Base-by-base conservation (phyloP, 1,140 invertebrate genomes). In the Trachymyrmex cornetzi region DNA sequence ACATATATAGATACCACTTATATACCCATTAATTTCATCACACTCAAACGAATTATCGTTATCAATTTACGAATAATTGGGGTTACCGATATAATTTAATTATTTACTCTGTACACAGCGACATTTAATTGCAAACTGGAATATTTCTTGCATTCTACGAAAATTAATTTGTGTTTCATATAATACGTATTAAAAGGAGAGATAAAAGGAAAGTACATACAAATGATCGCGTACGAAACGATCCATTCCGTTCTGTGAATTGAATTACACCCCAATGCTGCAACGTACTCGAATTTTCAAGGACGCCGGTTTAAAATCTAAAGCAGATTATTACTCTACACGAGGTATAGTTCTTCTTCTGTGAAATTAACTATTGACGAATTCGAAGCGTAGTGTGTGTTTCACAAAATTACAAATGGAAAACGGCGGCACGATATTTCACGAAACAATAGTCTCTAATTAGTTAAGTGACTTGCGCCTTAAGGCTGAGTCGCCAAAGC, bases 391-490 rank as follows among this genome's bases (percentile, higher is more conserved):
- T 38, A 67, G 69, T 66, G 77, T 87, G 82, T 89, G 77, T 88
- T 75, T 71, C 80, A 69, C 53, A 66, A 92, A 92, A 94, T 94
- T 91, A 91, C 88, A 80, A 85, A 89, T 82, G 66, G 55, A 85
- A 80, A 85, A 85, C 84, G 90, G 89, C 66, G 92, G 87, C 88
- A 90, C 75, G 89, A 92, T 91, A 93, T 93, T 93, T 93, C 92
- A 82, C 72, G 91, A 92, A 79, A 95, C 94, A 94, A 94, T 95
- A 87, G 90, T 86, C 75, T 87, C 92, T 94, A 95, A 95, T 95
- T 94, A 94, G 94, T 94, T 89, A 92, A 95, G 94, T 94, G 92
- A 93, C 89, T 90, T 80, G 50, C 22, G 55, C 75, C 80, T 75
- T 44, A 80, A 81, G 44, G 59, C 80, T 85, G 67, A 74, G 34